Percentiles rank a stretch among this genome's conserved stretches.
phyloP scores from a whole-genome alignment of 2,888 invertebrate genomes.

The Nudaria mundana region DNA sequence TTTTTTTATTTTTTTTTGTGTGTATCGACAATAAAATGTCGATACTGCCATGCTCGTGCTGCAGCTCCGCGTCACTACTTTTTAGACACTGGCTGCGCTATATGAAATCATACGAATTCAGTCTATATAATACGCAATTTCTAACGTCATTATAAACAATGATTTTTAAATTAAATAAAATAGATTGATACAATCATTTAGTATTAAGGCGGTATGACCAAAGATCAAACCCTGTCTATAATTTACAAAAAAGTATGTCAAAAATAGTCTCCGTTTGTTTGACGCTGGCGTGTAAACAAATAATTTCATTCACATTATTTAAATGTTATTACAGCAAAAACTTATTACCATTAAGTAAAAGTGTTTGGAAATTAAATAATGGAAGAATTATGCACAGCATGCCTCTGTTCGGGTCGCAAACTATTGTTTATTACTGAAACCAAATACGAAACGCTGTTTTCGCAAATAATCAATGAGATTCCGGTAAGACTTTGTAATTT shows the following conservation, averaged over 20 bases:
- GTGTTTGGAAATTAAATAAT: constrained; percentile 55
- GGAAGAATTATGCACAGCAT: constrained; percentile 59
- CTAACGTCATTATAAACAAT: too few species aligned
- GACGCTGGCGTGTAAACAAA: constrained; percentile 5
- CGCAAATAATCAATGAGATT: constrained; percentile 65
- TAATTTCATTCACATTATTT: background rate
- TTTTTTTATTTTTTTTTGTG: too few species aligned
- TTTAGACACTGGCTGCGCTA: too few species aligned
- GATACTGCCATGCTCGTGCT: too few species aligned
- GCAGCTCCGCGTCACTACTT: too few species aligned
- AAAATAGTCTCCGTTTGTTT: background rate
- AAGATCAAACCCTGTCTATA: too few species aligned
- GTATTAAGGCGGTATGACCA: too few species aligned
- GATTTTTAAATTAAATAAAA: too few species aligned
- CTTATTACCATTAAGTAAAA: background rate
- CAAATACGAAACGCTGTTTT: constrained; percentile 48
- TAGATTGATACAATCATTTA: too few species aligned
- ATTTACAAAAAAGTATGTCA: background rate
- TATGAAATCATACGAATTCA: too few species aligned
- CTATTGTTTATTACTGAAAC: constrained; percentile 50
- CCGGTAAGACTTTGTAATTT: constrained; percentile 40
- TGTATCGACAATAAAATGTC: too few species aligned
- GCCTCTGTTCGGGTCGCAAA: constrained; percentile 55
- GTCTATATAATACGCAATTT: too few species aligned
- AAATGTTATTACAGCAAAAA: background rate